These are phyloP conservation scores for Pygoscelis adeliae DNA, from an alignment of 2,113 vertebrate species.

Conservation along the genomic window DNA sequence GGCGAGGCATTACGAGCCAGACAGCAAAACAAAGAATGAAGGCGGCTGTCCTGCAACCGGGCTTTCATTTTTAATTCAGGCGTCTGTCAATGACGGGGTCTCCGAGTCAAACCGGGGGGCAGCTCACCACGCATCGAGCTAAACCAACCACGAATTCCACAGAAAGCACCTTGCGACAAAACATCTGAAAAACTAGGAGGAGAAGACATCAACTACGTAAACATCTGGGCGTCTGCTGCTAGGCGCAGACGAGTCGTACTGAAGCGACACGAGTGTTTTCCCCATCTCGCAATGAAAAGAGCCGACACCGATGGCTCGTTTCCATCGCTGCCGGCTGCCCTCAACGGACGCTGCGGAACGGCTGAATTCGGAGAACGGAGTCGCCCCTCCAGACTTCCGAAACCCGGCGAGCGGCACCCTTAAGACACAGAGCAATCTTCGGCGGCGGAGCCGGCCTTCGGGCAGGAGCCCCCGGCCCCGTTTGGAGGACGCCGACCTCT, in stretches of 20 bases:
- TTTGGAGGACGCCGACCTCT: no score
- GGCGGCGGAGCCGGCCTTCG: not conserved
- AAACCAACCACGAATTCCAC: not conserved
- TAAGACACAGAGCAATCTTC: accelerated
- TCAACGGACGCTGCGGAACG: not conserved
- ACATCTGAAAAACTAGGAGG: not conserved
- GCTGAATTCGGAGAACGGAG: not conserved
- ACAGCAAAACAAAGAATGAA: not conserved
- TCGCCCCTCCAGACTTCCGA: accelerated
- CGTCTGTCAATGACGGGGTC: not conserved
- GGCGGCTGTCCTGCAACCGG: not conserved
- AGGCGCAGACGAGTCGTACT: not conserved
- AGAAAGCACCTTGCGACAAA: not conserved
- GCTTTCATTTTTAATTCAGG: not conserved
- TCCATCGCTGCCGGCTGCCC: not conserved
- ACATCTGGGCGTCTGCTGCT: not conserved
- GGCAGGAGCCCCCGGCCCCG: not conserved
- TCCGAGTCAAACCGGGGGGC: not conserved
- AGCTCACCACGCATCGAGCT: not conserved
- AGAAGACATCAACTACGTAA: accelerated
- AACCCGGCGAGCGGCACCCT: accelerated
- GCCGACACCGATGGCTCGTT: not conserved
- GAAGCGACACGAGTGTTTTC: not conserved
- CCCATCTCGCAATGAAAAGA: accelerated
- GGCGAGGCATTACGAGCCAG: not conserved